Evolutionary conservation across 2,797 vertebrate species (phyloP), one percentile per base, ranked within the genome.

Genomic region (Babyrousa celebensis): DNA sequence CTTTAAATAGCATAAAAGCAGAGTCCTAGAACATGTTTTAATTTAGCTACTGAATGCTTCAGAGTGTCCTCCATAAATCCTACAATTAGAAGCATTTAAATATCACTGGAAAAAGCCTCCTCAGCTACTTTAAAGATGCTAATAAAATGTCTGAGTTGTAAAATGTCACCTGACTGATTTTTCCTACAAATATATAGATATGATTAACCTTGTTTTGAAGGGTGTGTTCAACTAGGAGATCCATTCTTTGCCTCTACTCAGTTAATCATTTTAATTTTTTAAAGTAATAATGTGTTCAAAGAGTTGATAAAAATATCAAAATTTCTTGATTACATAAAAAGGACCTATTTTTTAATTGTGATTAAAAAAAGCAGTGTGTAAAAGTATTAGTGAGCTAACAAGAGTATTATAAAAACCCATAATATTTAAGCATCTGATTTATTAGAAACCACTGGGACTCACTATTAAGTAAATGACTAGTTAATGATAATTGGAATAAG

Each of bases 381-480:
- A 86, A 52, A 21, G 40, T 17, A 89, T 60, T 68, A 71, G 10
- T 68, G 29, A 77, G 12, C 71, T 86, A 23, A 43, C 1, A 52
- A 52, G 72, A 25, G 3, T 75, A 63, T 6, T 71, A 62, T 70
- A 83, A 84, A 94, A 77, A 77, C 5, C 0, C n/a, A 14, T 36
- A 32, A 14, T 48, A n/a, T 54, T 85, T 70, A 91, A 70, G 43
- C 20, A 70, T 43, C 96, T 79, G 11, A 56, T 83, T n/a, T 91
- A 17, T 67, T 82, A 72, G 27, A 85, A 65, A 20, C 1, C 1
- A 68, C 10, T 56, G 18, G 23, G 12, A 85, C 8, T 85, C 12
- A 27, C 12, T 88, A 15, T n/a, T 60, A 89, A 70, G 40, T 87
- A 89, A 94, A 56, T 75, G 8, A 43, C 17, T 62, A 74, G 29